Percentiles rank a stretch among this genome's conserved stretches.
Evolutionary conservation across 2,113 vertebrate species (phyloP).

Genomic region (Petaurus breviceps): DNA sequence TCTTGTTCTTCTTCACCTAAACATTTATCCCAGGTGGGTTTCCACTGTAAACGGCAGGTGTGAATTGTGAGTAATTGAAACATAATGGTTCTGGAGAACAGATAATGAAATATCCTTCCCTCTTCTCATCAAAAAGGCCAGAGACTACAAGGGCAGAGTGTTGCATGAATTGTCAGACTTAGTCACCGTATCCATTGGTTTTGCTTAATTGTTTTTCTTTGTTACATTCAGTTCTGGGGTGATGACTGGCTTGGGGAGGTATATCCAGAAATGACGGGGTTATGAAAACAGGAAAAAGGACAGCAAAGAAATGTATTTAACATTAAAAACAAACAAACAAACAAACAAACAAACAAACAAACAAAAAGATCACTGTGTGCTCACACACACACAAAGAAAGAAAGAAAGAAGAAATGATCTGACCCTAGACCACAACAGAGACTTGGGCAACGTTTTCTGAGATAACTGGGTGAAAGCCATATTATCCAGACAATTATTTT

Average conservation of each 20-base stretch:
- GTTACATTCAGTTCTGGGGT: not conserved
- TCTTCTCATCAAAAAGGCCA: not conserved
- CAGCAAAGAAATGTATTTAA: not conserved
- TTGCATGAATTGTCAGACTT: not conserved
- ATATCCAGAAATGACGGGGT: not conserved
- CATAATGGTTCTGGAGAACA: not conserved
- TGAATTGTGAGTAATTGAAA: not conserved
- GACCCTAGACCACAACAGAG: not conserved
- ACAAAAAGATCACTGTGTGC: not conserved
- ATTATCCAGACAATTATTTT: not conserved
- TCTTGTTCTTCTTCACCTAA: not conserved
- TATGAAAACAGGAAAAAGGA: not conserved
- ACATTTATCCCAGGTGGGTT: not conserved
- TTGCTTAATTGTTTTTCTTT: not conserved
- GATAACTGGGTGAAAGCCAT: not conserved
- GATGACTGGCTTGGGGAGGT: not conserved
- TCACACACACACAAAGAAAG: not conserved
- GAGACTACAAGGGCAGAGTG: not conserved
- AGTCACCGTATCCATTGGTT: not conserved
- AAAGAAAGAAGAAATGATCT: not conserved
- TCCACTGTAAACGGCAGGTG: not conserved
- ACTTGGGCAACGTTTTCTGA: not conserved
- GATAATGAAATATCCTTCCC: not conserved
- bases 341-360: not conserved
- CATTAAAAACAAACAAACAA: not conserved